Percentiles rank a stretch among this genome's conserved stretches.
These are phyloP conservation scores for Lasioglossum morio DNA, from an alignment of 2,888 invertebrate species.

Conservation along the genomic window DNA sequence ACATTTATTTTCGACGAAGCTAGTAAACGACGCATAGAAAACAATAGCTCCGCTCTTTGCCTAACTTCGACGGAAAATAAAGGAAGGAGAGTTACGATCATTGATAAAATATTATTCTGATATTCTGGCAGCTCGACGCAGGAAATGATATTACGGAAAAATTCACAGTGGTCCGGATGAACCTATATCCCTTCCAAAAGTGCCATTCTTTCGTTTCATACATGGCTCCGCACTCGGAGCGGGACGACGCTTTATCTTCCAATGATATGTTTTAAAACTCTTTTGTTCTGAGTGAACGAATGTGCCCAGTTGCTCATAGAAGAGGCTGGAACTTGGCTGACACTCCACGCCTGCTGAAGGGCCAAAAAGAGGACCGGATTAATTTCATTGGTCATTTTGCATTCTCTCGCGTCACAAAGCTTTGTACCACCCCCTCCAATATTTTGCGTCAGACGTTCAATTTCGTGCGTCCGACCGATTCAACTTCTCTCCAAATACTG, in stretches of 20 bases:
- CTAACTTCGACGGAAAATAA: too few species aligned
- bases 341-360: conserved; percentile 11
- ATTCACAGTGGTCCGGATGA: conserved; percentile 8
- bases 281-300: conserved; percentile 40
- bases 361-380: conserved; percentile 49
- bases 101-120: too few species aligned
- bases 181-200: conserved; percentile 19
- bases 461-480: background rate
- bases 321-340: conserved; percentile 39
- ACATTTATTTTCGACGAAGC: too few species aligned
- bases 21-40: too few species aligned
- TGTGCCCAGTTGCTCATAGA: conserved; percentile 25
- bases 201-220: conserved; percentile 22
- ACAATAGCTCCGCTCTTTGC: too few species aligned
- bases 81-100: too few species aligned
- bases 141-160: conserved; percentile 16
- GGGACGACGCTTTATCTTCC: conserved; percentile 39
- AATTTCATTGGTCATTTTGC: conserved; percentile 61
- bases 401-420: conserved; percentile 31
- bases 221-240: background rate
- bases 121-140: background rate
- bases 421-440: conserved; percentile 33
- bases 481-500: background rate
- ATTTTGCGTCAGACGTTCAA: background rate
- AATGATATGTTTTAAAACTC: conserved; percentile 52